Base-by-base conservation (phyloP, 2,113 vertebrate species). In the Larimichthys crocea region DNA sequence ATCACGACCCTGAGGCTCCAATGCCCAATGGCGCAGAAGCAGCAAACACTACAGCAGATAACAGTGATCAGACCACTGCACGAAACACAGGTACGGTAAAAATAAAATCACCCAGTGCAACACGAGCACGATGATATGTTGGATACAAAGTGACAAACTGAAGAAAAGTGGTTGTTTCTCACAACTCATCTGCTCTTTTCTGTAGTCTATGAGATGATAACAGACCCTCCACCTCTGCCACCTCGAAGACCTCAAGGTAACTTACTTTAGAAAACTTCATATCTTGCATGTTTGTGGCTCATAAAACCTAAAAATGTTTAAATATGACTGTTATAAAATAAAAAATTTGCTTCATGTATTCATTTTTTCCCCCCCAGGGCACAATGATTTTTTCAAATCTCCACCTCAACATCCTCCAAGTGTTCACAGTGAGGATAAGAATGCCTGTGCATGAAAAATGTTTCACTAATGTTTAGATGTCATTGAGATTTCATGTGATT, bases 161-260 rank as follows among this genome's bases (percentile, higher is more conserved):
- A 40, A 35, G 35, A 35, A 35, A 40, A 40, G 35, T 8, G 1
- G 1, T 8, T 40, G 10, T 52, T 46, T 53, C 29, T 79, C 11
- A 62, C 26, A 69, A 17, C 31, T 35, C 6, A 29, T 17, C 8
- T 2, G 1, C 22, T 35, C 29, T 73, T 72, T 55, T 52, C 31
- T 75, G 3, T 79, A 90, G 91, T 78, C n/a, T 79, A 84, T 83
- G 84, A 86, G 50, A 70, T 40, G 22, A 75, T 10, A 3, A 46
- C 49, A 11, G 53, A 75, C 31, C 60, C 78, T 52, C 84, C 73
- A 50, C 84, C 81, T 40, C 22, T 80, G n/a, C 87, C 79, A 15
- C 84, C 82, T 56, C 31, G 15, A 8, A 75, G 19, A 46, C 61
- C 69, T 71, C 71, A 64, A 70, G 44, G 89, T 92, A 68, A 83